phyloP scores from a whole-genome alignment of 2,888 invertebrate genomes.

The Ennomos erosarius region DNA sequence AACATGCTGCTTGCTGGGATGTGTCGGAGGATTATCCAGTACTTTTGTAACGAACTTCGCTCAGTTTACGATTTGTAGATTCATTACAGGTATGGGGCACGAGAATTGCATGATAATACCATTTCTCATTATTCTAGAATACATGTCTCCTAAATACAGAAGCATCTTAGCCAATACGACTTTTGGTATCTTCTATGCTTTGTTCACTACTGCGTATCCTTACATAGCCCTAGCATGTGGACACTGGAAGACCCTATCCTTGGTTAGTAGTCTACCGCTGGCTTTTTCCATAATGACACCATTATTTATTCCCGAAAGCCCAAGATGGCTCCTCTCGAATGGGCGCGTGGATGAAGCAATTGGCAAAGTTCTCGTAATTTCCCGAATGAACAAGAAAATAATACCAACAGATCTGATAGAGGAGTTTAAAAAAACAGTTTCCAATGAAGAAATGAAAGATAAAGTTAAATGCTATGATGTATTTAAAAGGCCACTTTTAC shows the following conservation, averaged over 20 bases:
- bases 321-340: conserved; percentile 63
- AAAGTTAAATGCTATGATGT: conserved; percentile 51
- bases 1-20: conserved; percentile 55
- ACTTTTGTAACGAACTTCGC: conserved; percentile 54
- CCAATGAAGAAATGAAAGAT: conserved; percentile 44
- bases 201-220: conserved; percentile 54
- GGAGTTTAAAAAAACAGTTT: conserved; percentile 51
- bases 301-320: conserved; percentile 62
- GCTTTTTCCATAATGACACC: conserved; percentile 55
- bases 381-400: conserved; percentile 57
- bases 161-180: conserved; percentile 59
- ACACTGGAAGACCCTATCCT: conserved; percentile 61
- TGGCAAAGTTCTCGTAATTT: conserved; percentile 54
- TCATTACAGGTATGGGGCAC: conserved; percentile 64
- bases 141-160: conserved; percentile 64
- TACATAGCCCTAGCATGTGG: conserved; percentile 62
- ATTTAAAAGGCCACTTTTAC: conserved; percentile 55
- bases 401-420: conserved; percentile 56
- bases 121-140: conserved; percentile 63
- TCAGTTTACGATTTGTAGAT: conserved; percentile 58
- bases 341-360: conserved; percentile 61
- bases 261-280: conserved; percentile 63
- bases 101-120: conserved; percentile 65
- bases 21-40: conserved; percentile 56
- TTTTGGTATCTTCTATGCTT: conserved; percentile 60